These are phyloP conservation scores for Poeciliopsis occidentalis DNA, from an alignment of 2,113 vertebrate species.

Conservation along the genomic window DNA sequence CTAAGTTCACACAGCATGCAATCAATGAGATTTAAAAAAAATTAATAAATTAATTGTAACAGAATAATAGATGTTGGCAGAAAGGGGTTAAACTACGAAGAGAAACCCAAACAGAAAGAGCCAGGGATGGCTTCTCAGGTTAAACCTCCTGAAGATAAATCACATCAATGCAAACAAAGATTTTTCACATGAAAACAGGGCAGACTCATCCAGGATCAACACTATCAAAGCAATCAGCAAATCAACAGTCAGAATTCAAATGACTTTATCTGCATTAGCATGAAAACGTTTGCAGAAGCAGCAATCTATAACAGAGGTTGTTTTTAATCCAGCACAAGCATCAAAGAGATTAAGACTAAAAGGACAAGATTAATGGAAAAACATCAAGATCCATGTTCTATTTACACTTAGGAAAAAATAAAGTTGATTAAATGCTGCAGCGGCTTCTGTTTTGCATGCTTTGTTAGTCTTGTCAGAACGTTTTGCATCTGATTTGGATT, in stretches of 20 bases:
- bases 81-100: neutral
- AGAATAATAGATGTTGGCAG: neutral
- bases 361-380: conserved; percentile 5
- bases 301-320: neutral
- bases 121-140: neutral
- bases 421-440: neutral
- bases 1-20: too few species aligned
- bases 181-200: neutral
- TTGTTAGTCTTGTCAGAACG: neutral
- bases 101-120: neutral
- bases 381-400: neutral
- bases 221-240: neutral
- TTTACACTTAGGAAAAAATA: neutral
- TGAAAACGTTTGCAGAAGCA: neutral
- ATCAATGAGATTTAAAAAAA: too few species aligned
- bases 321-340: neutral
- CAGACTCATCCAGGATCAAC: neutral
- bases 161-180: neutral
- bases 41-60: neutral
- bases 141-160: neutral
- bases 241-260: neutral
- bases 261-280: neutral
- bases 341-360: conserved; percentile 6
- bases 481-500: neutral
- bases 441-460: neutral